Conservation (phyloP, 2,113 vertebrate species). For the Tonatia bakeri region DNA sequence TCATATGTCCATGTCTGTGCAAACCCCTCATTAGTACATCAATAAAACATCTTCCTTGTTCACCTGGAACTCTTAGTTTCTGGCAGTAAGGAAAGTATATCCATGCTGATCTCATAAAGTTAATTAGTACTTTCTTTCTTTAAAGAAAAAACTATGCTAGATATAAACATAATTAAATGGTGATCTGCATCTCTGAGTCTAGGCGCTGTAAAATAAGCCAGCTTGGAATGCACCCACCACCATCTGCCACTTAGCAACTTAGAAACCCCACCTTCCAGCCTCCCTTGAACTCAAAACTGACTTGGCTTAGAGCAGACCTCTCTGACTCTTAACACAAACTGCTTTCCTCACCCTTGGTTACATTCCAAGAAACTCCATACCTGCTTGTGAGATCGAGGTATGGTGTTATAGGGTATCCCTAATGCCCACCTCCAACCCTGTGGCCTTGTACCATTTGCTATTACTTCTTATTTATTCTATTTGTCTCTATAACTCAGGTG, state of each 20-base stretch:
- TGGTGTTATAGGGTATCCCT: neutral
- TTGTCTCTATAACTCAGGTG: neutral
- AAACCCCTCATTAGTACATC: conserved; percentile 42
- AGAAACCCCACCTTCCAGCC: neutral
- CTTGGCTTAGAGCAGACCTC: neutral
- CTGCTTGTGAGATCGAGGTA: neutral
- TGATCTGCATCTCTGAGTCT: neutral
- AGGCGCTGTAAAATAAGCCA: neutral
- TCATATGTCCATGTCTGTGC: conserved; percentile 7
- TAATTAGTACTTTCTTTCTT: conserved; percentile 33
- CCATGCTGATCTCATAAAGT: conserved; percentile 23
- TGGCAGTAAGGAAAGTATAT: neutral
- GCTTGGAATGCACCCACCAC: neutral
- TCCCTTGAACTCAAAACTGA: conserved; percentile 22
- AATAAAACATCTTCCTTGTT: conserved; percentile 55
- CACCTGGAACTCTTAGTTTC: conserved; percentile 18
- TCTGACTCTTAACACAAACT: neutral
- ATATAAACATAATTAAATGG: conserved; percentile 30
- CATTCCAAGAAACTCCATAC: neutral
- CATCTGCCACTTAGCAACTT: neutral
- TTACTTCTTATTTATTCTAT: neutral
- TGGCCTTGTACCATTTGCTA: neutral
- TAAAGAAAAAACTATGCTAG: neutral
- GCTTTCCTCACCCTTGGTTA: neutral
- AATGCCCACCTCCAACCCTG: neutral